Evolutionary conservation across 2,113 vertebrate genomes (phyloP), one percentile per base, ranked within the genome.

Genomic region (Anas platyrhynchos): DNA sequence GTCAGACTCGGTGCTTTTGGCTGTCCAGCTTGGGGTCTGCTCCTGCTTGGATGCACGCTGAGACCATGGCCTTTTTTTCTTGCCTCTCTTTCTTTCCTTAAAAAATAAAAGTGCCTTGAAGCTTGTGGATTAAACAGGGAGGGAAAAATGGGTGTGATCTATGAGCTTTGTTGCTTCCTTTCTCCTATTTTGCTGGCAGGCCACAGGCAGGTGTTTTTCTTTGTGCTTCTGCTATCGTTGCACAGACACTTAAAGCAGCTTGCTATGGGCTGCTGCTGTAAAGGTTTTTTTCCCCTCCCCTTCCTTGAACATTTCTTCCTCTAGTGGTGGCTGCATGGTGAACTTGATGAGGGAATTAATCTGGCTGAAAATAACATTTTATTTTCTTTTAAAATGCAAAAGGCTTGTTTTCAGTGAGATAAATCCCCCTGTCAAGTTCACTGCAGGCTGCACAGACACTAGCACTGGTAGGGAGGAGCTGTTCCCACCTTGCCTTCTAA

Each of bases 341-440:
- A 91, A 63, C 32, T 20, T 52, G 41, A 52, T 58, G 52, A 72
- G 27, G 34, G 34, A 55, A 83, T 46, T 27, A 0, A 0, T 56
- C 66, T 83, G n/a, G 29, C 44, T 93, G 79, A 89, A 94, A 79
- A 83, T 65, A 88, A 48, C 11, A 43, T 65, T 87, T 91, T 46
- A 14, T 38, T 75, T 80, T 80, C 4, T 77, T 76, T 56, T 58
- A 50, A 72, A 81, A 77, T 52, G 54, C 32, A 32, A 29, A 84
- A 68, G 12, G 6, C 12, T 89, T 88, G 6, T 83, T 95, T 91
- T 80, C 67, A 36, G 72, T 78, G 66, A 91, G 34, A 76, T 73
- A 84, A 91, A 82, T 73, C 29, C 9, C 41, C 34, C 36, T 71
- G 31, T 75, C 55, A 77, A 86, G 48, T 68, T 83, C 41, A 17